Evolutionary conservation across 2,797 vertebrate species (phyloP), one percentile per base, ranked within the genome.

Genomic region (Gymnocypris eckloni): DNA sequence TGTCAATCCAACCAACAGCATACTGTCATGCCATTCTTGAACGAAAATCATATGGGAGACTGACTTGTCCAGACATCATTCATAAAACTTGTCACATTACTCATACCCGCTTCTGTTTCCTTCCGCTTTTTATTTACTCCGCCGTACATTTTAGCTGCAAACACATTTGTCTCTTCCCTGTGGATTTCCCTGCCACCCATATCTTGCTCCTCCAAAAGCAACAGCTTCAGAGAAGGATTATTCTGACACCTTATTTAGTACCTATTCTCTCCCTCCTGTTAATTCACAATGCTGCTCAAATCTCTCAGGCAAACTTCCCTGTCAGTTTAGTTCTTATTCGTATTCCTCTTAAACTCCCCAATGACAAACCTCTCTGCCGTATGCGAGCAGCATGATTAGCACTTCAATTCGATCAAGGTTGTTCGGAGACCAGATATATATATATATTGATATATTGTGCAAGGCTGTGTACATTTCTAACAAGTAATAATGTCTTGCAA

Each of bases 181-280:
- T 41, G 66, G 82, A 87, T 77, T 86, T 84, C n/a, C 8, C 66
- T 48, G 72, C 80, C 69, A 80, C 33, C 67, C 71, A 69, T 86
- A 87, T 85, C 86, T 82, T 64, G 84, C 79, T 86, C 28, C 61
- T 82, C 75, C 84, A 71, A 89, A 84, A 75, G 66, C 82, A 85
- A 48, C 52, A 69, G 76, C 70, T 87, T 77, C 28, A n/a, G 82
- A 79, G 59, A 59, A 67, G 78, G 82, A 88, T 89, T 89, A 86
- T 87, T 83, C 12, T 37, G 85, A 86, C 67, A 86, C 87, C 69
- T 78, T 83, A 75, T 85, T 88, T 83, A 83, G 64, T 56, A 56
- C 52, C 81, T 77, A 80, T 87, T 86, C 64, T 78, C 81, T 61
- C 56, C 69, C 70, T 79, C 61, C 76, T 69, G 70, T 86, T 87